A percentile compares a stretch with the other conserved stretches of the same genome.
These are phyloP conservation scores for Herpetotheres cachinnans DNA, from an alignment of 2,113 vertebrate genomes.

Conservation along the genomic window DNA sequence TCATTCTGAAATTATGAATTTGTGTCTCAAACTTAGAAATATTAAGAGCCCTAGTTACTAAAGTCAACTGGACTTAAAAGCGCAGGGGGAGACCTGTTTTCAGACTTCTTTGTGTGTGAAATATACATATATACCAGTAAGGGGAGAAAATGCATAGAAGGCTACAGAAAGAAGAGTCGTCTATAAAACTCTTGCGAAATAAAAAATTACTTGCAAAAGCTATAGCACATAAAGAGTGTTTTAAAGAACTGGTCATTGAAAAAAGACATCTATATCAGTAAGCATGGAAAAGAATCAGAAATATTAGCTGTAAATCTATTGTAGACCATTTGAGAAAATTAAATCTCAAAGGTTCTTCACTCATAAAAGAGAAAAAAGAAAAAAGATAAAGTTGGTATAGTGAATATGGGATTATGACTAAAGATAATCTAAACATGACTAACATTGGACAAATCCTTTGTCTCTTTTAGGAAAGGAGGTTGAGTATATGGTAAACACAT, in stretches of 20 bases:
- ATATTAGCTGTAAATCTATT: not conserved
- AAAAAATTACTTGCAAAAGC: not conserved
- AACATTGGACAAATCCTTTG: not conserved
- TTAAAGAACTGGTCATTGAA: not conserved
- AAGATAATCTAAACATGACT: not conserved
- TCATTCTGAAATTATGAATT: not conserved
- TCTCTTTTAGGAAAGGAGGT: not conserved
- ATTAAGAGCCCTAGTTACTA: not conserved
- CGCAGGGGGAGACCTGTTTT: not conserved
- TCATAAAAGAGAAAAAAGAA: not conserved
- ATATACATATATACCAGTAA: not conserved
- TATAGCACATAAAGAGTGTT: not conserved
- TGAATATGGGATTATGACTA: not conserved
- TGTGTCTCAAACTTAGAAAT: not conserved
- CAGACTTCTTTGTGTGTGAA: not conserved
- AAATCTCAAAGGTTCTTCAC: not conserved
- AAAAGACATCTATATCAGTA: not conserved
- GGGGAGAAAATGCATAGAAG: not conserved
- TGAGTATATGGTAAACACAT: not conserved
- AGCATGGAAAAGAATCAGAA: not conserved
- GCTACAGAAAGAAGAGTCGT: not conserved
- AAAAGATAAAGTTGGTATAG: not conserved
- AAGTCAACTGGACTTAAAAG: not conserved
- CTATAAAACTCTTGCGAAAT: not conserved
- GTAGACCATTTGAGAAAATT: not conserved